Percentiles rank a stretch among this genome's conserved stretches.
Conservation (phyloP, 1,140 invertebrate species). For the Atta cephalotes region DNA sequence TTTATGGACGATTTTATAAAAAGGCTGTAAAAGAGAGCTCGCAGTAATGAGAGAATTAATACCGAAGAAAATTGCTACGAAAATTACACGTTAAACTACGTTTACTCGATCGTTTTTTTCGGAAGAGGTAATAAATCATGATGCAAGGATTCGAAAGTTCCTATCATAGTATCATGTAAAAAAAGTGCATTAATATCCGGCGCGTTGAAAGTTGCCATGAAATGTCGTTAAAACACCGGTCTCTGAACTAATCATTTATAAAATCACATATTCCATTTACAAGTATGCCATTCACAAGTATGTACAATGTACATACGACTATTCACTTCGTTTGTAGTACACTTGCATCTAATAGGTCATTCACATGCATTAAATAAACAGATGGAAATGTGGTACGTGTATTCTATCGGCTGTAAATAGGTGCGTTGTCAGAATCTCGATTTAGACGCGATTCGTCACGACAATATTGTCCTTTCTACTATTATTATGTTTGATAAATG, state of each 20-base stretch:
- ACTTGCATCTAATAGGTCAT: constrained; percentile 28
- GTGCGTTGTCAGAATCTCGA: constrained; percentile 8
- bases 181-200: constrained; percentile 17
- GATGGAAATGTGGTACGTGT: neutral
- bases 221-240: neutral
- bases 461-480: no score
- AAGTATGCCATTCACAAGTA: constrained; percentile 21
- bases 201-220: constrained; percentile 13
- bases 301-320: neutral
- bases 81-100: neutral
- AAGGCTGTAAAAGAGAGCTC: neutral
- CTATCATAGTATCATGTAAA: neutral
- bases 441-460: neutral
- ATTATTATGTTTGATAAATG: neutral
- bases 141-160: constrained; percentile 7
- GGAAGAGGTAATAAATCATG: constrained; percentile 3
- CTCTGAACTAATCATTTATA: neutral
- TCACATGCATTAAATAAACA: constrained; percentile 32
- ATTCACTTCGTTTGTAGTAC: constrained; percentile 46
- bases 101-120: constrained; percentile 11
- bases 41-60: constrained; percentile 29
- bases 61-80: neutral
- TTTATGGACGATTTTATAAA: neutral
- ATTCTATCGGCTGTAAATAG: constrained; percentile 15
- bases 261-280: constrained; percentile 26